Percentiles rank a stretch among this genome's conserved stretches.
Evolutionary conservation across 2,888 invertebrate genomes (phyloP).

Genomic region (Pediacus dermestoides): DNA sequence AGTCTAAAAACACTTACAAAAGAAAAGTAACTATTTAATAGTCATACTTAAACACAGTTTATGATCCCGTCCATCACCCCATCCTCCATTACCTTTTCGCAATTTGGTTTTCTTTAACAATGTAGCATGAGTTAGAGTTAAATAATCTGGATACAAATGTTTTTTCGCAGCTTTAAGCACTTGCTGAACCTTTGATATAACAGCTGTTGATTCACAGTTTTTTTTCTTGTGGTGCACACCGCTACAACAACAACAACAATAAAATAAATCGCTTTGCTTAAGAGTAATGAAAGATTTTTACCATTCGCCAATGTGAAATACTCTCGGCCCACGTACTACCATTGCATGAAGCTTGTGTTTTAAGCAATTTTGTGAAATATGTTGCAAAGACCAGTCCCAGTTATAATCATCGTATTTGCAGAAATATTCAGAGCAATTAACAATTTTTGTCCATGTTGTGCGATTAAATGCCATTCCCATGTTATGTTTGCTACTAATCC

Average conservation of each 20-base stretch:
- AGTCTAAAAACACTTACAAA: too few relatives aligned
- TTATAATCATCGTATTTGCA: constrained; percentile 98
- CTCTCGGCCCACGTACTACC: constrained; percentile 87
- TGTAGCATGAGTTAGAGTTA: constrained; percentile 64
- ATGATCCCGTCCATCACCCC: constrained; percentile 90
- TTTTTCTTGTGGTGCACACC: constrained; percentile 95
- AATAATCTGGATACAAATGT: constrained; percentile 68
- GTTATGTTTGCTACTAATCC: constrained; percentile 97
- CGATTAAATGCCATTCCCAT: constrained; percentile 98
- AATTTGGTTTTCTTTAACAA: constrained; percentile 71
- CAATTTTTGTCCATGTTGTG: constrained; percentile 80
- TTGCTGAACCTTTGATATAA: constrained; percentile 79
- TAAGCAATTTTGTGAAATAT: constrained; percentile 81
- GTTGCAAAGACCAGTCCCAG: constrained; percentile 97
- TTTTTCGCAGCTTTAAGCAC: constrained; percentile 67
- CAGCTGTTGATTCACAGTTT: constrained; percentile 82
- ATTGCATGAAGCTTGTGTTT: constrained; percentile 77
- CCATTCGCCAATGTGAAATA: constrained; percentile 99
- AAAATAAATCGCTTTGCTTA: constrained; percentile 22
- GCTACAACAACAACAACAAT: constrained; percentile 54
- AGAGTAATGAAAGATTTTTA: too few relatives aligned
- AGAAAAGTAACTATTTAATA: too few relatives aligned
- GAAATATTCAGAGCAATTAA: constrained; percentile 78
- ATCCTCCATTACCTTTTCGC: constrained; percentile 92
- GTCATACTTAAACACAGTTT: constrained; percentile 77